Conservation (phyloP, 2,888 invertebrate genomes). For the Drosophila rellima region DNA sequence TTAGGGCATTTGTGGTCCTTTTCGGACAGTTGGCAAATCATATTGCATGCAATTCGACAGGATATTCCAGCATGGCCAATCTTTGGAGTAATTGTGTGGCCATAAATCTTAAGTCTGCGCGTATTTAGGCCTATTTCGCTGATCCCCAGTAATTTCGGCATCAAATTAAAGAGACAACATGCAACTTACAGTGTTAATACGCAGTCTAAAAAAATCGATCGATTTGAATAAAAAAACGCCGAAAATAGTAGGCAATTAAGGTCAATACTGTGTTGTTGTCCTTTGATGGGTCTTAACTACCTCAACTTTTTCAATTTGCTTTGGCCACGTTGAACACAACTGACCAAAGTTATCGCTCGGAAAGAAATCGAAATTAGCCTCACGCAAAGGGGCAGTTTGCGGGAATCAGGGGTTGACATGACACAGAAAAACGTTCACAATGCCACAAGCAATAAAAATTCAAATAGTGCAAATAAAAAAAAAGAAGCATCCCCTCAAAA, state of each 20-base stretch:
- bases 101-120: slow-evolving; percentile 67
- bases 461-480: slow-evolving; percentile 61
- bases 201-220: slow-evolving; percentile 64
- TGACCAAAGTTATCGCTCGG: slow-evolving; percentile 64
- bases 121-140: slow-evolving; percentile 49
- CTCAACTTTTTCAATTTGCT: slow-evolving; percentile 77
- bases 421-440: slow-evolving; percentile 27
- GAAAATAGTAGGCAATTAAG: slow-evolving; percentile 66
- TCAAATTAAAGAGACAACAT: slow-evolving; percentile 51
- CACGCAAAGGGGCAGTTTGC: neutral
- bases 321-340: slow-evolving; percentile 44
- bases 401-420: neutral
- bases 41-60: slow-evolving; percentile 36
- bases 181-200: slow-evolving; percentile 23
- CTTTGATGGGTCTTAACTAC: slow-evolving; percentile 56
- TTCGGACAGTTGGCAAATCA: slow-evolving; percentile 36
- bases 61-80: slow-evolving; percentile 7
- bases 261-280: slow-evolving; percentile 55
- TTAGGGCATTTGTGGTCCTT: slow-evolving; percentile 31
- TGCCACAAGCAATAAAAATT: slow-evolving; percentile 71
- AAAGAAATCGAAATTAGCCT: slow-evolving; percentile 60
- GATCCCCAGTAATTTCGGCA: slow-evolving; percentile 22
- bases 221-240: slow-evolving; percentile 19
- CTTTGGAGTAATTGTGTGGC: slow-evolving; percentile 62
- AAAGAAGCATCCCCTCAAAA: neutral